phyloP scores from a whole-genome alignment of 2,113 vertebrate species.

The Baryphthengus martii region DNA sequence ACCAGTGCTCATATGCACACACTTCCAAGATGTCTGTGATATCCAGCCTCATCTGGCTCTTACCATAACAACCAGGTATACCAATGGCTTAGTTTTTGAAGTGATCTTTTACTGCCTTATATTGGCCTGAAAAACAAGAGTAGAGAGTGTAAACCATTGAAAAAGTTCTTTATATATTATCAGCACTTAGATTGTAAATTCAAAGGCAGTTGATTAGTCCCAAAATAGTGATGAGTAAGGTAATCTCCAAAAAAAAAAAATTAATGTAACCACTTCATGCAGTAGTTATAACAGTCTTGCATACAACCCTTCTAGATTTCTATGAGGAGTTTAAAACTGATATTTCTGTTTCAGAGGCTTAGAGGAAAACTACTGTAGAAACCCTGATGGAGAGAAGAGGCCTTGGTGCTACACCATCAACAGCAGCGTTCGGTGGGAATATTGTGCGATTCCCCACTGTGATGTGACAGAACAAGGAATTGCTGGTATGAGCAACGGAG shows the following conservation, averaged over 20 bases:
- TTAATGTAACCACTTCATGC: neutral
- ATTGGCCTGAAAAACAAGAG: neutral
- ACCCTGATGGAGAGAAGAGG: constrained; percentile 85
- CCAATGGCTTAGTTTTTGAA: neutral
- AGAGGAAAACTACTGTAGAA: constrained; percentile 89
- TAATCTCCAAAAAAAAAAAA: neutral
- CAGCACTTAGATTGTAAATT: neutral
- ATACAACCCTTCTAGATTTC: neutral
- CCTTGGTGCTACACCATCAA: constrained; percentile 93
- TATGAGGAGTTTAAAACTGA: neutral
- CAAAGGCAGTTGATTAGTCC: neutral
- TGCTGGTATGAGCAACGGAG: constrained; percentile 34
- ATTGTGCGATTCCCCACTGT: constrained; percentile 83
- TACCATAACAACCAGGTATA: fast-evolving
- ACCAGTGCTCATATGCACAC: fast-evolving
- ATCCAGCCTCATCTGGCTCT: neutral
- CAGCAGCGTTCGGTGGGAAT: constrained; percentile 81
- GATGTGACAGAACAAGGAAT: neutral
- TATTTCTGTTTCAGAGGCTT: constrained; percentile 76
- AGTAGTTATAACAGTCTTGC: neutral
- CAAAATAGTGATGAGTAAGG: neutral
- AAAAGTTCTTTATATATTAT: neutral
- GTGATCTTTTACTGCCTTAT: neutral
- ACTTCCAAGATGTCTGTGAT: neutral
- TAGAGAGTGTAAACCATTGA: neutral